These are phyloP conservation scores for Rhinella marina DNA, from an alignment of 2,797 vertebrate species.

Conservation along the genomic window DNA sequence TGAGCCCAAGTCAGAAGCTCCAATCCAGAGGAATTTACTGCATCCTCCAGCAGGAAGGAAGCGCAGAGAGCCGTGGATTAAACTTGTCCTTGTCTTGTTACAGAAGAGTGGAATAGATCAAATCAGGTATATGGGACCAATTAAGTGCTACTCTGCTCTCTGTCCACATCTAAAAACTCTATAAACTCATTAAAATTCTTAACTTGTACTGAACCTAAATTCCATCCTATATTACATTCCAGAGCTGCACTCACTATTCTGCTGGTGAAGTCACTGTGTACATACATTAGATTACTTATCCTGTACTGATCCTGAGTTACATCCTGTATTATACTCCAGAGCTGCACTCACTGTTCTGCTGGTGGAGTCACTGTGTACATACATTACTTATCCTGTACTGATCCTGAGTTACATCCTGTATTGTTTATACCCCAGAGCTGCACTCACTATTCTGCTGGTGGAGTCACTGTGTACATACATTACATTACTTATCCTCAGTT, in stretches of 20 bases:
- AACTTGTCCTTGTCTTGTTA: background rate
- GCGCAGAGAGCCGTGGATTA: background rate
- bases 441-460: background rate
- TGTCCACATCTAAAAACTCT: no score
- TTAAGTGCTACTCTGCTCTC: no score
- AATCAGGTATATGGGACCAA: background rate
- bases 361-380: background rate
- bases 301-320: no score
- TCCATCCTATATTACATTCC: background rate
- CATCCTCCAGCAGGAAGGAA: background rate
- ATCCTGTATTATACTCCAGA: no score
- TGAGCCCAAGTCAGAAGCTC: background rate
- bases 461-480: background rate
- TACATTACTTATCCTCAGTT: background rate
- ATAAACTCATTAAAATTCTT: no score
- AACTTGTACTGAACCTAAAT: no score
- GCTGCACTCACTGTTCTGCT: no score
- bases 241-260: background rate
- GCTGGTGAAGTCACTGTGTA: no score
- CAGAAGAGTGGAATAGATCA: background rate
- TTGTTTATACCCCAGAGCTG: background rate
- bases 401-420: no score
- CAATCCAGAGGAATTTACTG: constrained; percentile 28
- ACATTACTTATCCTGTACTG: background rate
- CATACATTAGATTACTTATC: no score